These are phyloP conservation scores for Cisticola juncidis DNA, from an alignment of 2,113 vertebrate genomes.

Conservation along the genomic window DNA sequence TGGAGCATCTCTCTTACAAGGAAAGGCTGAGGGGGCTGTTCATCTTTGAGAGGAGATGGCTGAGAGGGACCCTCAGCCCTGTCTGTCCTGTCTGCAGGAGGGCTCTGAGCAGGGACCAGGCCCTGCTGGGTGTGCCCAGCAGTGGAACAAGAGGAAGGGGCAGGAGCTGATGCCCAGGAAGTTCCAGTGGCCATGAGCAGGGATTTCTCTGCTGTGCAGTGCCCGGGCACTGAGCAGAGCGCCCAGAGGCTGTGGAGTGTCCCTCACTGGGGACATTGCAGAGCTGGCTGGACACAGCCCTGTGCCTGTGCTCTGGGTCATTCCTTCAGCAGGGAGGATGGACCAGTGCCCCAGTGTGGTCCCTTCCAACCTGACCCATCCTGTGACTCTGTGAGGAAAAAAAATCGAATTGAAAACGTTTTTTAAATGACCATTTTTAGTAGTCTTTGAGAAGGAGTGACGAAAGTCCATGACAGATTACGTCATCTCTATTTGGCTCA, in stretches of 20 bases:
- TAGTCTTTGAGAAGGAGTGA: neutral
- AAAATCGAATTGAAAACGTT: too few species aligned
- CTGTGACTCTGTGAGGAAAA: too few species aligned
- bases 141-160: neutral
- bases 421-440: neutral
- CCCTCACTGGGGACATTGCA: neutral
- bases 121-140: neutral
- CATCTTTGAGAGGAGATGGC: neutral
- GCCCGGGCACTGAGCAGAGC: neutral
- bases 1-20: neutral
- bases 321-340: neutral
- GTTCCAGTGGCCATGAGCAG: neutral
- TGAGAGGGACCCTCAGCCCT: neutral
- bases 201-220: neutral
- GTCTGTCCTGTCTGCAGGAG: neutral
- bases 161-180: neutral
- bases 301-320: neutral
- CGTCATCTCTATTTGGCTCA: too few species aligned
- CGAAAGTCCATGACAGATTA: fast-evolving
- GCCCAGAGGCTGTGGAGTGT: neutral
- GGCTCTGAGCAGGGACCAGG: neutral
- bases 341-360: fast-evolving
- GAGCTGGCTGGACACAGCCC: neutral
- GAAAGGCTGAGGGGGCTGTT: neutral
- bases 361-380: neutral